These are phyloP conservation scores for Chrysogorgia sp. DNA, from an alignment of 92 coral and sea anemone genomes.

Conservation along the genomic window DNA sequence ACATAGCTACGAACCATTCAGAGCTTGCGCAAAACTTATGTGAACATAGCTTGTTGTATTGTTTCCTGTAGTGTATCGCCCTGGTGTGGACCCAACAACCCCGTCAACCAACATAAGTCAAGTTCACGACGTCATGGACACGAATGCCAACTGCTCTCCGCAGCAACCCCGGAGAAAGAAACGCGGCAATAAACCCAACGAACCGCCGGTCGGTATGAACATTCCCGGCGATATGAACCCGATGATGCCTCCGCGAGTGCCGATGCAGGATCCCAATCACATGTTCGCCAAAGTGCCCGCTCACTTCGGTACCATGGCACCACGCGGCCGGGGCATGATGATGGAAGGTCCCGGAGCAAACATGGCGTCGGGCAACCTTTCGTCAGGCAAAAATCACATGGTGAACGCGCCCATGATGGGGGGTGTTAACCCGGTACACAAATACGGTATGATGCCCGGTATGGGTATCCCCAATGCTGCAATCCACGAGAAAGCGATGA, in stretches of 20 bases:
- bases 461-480: slow-evolving; percentile 34
- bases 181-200: slow-evolving; percentile 66
- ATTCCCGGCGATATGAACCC: slow-evolving; percentile 45
- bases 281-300: slow-evolving; percentile 44
- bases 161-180: slow-evolving; percentile 72
- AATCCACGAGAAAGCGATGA: slow-evolving; percentile 45
- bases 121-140: slow-evolving; percentile 77
- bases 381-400: slow-evolving; percentile 39
- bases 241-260: slow-evolving; percentile 40
- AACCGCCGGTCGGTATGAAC: slow-evolving; percentile 41
- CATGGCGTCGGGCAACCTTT: slow-evolving; percentile 20
- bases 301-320: slow-evolving; percentile 54
- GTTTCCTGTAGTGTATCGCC: slow-evolving; percentile 40
- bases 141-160: slow-evolving; percentile 67
- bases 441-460: slow-evolving; percentile 34
- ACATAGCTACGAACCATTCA: too few relatives aligned
- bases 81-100: slow-evolving; percentile 45
- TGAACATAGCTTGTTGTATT: slow-evolving; percentile 6
- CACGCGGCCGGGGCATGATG: slow-evolving; percentile 81
- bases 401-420: slow-evolving; percentile 47
- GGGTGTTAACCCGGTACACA: slow-evolving; percentile 40
- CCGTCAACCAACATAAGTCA: slow-evolving; percentile 65
- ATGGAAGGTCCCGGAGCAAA: slow-evolving; percentile 53
- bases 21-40: slow-evolving; percentile 16
- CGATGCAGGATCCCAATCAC: slow-evolving; percentile 42